These are phyloP conservation scores for Rotaria sp. DNA, from an alignment of 2,888 invertebrate genomes.

Conservation along the genomic window DNA sequence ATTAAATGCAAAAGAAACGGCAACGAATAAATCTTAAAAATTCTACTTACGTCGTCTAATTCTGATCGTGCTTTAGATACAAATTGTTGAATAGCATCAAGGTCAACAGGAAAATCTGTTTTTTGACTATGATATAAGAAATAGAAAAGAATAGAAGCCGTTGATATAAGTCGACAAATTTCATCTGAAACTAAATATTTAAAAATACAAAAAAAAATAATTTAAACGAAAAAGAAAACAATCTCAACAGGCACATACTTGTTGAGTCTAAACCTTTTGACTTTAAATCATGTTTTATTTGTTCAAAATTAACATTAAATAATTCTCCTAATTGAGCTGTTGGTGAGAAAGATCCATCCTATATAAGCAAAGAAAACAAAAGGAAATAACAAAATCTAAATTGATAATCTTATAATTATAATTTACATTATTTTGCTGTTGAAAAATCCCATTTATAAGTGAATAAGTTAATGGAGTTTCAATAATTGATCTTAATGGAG, in stretches of 20 bases:
- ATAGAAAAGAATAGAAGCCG: background rate
- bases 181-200: background rate
- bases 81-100: background rate
- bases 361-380: background rate
- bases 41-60: background rate
- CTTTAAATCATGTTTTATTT: background rate
- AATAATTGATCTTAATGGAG: background rate
- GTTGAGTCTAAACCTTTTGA: background rate
- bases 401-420: background rate
- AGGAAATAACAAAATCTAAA: background rate
- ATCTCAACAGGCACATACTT: background rate
- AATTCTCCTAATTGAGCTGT: background rate
- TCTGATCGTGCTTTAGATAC: background rate
- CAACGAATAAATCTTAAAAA: background rate
- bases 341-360: slow-evolving; percentile 6
- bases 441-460: background rate
- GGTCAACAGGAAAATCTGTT: background rate
- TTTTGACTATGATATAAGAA: slow-evolving; percentile 27
- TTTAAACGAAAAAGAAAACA: background rate
- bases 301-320: background rate
- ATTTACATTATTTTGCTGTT: background rate
- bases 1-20: background rate
- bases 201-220: background rate
- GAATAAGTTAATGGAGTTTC: background rate
- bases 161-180: background rate